A percentile compares a stretch with the other conserved stretches of the same genome.
phyloP scores from a whole-genome alignment of 2,888 invertebrate genomes.

The Dascillus cervinus region DNA sequence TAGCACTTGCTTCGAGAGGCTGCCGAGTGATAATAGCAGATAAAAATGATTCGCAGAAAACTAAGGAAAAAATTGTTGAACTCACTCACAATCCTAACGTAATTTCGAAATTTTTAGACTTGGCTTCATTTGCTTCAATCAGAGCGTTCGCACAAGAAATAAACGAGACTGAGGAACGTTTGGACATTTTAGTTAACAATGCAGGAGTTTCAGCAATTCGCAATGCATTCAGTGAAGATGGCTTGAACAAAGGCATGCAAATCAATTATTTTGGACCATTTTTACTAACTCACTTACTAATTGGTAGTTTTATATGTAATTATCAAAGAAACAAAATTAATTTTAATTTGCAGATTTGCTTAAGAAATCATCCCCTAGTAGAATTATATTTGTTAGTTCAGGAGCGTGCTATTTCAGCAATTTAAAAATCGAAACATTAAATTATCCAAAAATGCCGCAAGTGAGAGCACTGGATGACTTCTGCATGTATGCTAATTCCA shows the following conservation, averaged over 20 bases:
- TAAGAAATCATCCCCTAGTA: slow-evolving; percentile 23
- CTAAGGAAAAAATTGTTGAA: slow-evolving; percentile 24
- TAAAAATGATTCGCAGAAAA: slow-evolving; percentile 29
- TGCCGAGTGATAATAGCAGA: slow-evolving; percentile 47
- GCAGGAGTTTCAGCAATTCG: slow-evolving; percentile 43
- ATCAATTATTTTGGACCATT: slow-evolving; percentile 56
- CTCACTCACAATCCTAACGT: slow-evolving; percentile 31
- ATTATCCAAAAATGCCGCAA: slow-evolving; percentile 3
- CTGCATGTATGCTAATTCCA: slow-evolving; percentile 31
- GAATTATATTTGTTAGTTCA: slow-evolving; percentile 28
- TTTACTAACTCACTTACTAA: slow-evolving; percentile 27
- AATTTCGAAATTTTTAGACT: slow-evolving; percentile 41
- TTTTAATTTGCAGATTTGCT: slow-evolving; percentile 44
- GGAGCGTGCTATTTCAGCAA: slow-evolving; percentile 14
- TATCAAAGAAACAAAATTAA: neutral
- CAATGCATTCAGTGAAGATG: slow-evolving; percentile 48
- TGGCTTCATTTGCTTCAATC: slow-evolving; percentile 47
- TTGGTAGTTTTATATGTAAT: slow-evolving; percentile 3
- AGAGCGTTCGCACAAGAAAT: slow-evolving; percentile 54
- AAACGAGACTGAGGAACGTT: slow-evolving; percentile 42
- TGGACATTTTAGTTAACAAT: slow-evolving; percentile 57
- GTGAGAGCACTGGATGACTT: neutral
- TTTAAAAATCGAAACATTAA: slow-evolving; percentile 17
- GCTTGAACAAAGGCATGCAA: slow-evolving; percentile 53
- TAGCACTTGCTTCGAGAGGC: slow-evolving; percentile 40